Conservation (phyloP, 2,797 vertebrate species). For the Tarsius wallacei region DNA sequence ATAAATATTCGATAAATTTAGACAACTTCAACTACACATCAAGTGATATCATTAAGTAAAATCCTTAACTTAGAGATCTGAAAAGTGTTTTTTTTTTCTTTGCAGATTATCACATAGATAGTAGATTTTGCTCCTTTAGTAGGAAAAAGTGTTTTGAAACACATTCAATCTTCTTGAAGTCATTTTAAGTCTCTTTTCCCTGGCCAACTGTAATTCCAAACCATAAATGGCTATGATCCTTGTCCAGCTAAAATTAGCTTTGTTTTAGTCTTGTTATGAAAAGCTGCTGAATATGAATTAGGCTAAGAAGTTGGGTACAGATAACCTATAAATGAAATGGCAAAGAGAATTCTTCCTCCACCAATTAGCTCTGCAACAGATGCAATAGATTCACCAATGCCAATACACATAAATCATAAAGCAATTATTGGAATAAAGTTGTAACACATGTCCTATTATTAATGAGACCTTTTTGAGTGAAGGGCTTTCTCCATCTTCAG, state of each 20-base stretch:
- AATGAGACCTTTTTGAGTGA: not conserved
- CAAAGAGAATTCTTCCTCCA: not conserved
- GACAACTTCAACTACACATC: not conserved
- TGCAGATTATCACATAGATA: slow-evolving; percentile 6
- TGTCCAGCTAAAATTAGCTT: slow-evolving; percentile 65
- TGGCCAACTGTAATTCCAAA: not conserved
- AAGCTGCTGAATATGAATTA: slow-evolving; percentile 22
- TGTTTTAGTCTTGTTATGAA: slow-evolving; percentile 26
- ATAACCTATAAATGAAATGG: not conserved
- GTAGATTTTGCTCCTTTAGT: slow-evolving; percentile 14
- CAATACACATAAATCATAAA: not conserved
- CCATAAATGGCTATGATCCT: slow-evolving; percentile 49
- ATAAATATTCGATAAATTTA: slow-evolving; percentile 39
- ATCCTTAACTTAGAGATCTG: slow-evolving; percentile 42
- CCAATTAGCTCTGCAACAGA: not conserved
- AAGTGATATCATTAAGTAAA: slow-evolving; percentile 53
- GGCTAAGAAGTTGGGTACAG: not conserved
- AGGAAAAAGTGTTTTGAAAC: not conserved
- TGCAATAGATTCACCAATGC: not conserved
- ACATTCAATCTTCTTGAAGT: slow-evolving; percentile 47
- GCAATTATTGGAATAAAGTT: not conserved
- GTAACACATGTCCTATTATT: not conserved
- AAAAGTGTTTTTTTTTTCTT: not conserved
- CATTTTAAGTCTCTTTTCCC: slow-evolving; percentile 2
- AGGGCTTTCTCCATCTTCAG: not conserved